Base-by-base conservation (phyloP, 2,888 invertebrate species). In the Agriotes lineatus region DNA sequence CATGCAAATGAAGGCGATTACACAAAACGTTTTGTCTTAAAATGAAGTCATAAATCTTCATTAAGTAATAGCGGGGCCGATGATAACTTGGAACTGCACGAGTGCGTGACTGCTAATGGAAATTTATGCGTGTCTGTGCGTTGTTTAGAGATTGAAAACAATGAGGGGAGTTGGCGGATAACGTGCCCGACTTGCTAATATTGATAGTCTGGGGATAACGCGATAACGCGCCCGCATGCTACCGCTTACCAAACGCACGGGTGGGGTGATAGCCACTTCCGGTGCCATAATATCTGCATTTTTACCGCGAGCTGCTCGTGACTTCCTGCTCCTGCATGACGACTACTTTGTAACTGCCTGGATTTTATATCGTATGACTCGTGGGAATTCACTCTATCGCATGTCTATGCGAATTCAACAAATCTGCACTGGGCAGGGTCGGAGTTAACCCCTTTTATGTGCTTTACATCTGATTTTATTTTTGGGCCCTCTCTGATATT, bases 91-190 rank as follows among this genome's bases (percentile, higher is more conserved):
- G 64, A 72, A 72, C 71, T 66, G 72, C 72, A 71, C 52, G 73
- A 73, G 63, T 70, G 72, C 73, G 73, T 73, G 73, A 73, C 70
- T 70, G 54, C 62, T 72, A 68, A 72, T 72, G 72, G 63, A 70
- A 70, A 62, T 67, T 56, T 58, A 67, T 59, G 72, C 72, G 73
- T 72, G 73, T 70, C 70, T 67, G 63, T 63, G 59, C 67, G 71
- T 71, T 72, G 69, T 72, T 70, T 72, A 60, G 64, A 69, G 69
- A 69, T 65, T 65, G 69, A 67, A 67, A 70, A 70, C 70, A 70
- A 70, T 62, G 61, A 67, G 59, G 67, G 62, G 58, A 70, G 59
- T 45, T 61, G 61, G 65, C 59, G 57, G 62, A 67, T 70, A 67
- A 63, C 61, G 70, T 59, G 67, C 59, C 64, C 62, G 56, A 62